Percentiles rank a stretch among this genome's conserved stretches.
These are phyloP conservation scores for Molossus alvarezi DNA, from an alignment of 2,797 vertebrate genomes.

Conservation along the genomic window DNA sequence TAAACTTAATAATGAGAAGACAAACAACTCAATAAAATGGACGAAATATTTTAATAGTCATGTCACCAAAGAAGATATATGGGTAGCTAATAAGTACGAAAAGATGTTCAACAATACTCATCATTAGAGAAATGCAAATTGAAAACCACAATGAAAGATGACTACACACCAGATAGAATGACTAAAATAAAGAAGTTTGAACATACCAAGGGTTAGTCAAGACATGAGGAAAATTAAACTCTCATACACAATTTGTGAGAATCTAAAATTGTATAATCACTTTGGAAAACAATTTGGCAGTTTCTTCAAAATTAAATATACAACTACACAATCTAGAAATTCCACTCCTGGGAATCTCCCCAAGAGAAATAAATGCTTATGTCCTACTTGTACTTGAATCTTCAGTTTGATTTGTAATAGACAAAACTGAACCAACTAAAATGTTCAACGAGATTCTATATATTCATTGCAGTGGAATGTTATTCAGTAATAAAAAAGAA, in stretches of 20 bases:
- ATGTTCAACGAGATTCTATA: background rate
- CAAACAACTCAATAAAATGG: background rate
- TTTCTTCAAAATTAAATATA: background rate
- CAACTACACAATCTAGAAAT: background rate
- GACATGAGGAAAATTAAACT: background rate
- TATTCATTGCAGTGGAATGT: background rate
- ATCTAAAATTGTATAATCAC: background rate
- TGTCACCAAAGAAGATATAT: background rate
- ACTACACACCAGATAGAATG: background rate
- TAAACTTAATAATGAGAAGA: background rate
- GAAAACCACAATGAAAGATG: background rate
- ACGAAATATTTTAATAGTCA: background rate
- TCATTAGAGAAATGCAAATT: background rate
- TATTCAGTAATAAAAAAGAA: slow-evolving; percentile 18
- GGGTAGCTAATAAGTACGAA: background rate
- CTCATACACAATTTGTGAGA: background rate
- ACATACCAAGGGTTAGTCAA: background rate
- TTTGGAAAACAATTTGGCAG: slow-evolving; percentile 17
- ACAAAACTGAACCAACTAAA: background rate
- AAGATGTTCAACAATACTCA: background rate
- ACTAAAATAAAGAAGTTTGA: background rate
- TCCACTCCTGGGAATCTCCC: background rate
- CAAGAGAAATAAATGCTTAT: background rate
- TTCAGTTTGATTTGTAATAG: background rate
- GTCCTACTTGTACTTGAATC: background rate